Base-by-base conservation (phyloP, 1,140 invertebrate genomes). In the Nymphalis io region DNA sequence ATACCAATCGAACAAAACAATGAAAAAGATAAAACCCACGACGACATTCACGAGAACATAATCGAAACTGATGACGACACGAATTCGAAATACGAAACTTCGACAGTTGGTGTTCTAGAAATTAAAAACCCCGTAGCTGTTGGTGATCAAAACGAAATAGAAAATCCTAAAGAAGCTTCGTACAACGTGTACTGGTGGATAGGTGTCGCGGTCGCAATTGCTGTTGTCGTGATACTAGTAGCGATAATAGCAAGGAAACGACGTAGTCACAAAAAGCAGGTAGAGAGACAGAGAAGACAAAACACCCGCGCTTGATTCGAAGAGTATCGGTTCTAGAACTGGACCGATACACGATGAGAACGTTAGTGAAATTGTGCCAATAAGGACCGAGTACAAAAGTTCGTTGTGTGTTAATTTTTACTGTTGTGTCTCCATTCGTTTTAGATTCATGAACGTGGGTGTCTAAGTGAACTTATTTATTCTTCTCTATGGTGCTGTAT, bases 121-220 rank as follows among this genome's bases (percentile, higher is more conserved):
- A 88, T 88, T 38, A 90, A 90, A 62, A 89, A 89, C 58, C 83
- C 85, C 38, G 81, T 89, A 4, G 77, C 75, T 13, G 67, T 82
- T 44, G 80, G 73, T 51, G 83, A 88, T 64, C 72, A 86, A 66
- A 81, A 75, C 23, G 75, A 84, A 40, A 73, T 74, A 18, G 57
- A 73, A 10, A 82, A 79, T 66, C 66, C 76, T 33, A 84, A 85
- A 76, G 87, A 90, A 68, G 85, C 88, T 12, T 90, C 89, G 8
- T 91, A 91, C 44, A 89, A 85, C 57, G 80, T 84, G 8, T 91
- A 90, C 60, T 90, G 87, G 88, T 91, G 89, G 88, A 88, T 91
- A 68, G 89, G 89, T 20, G 81, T 91, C 63, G 85, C 74, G 12
- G 88, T 89, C 2, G 89, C 82, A 5, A 42, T 91, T 59, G 78